Base-by-base conservation (phyloP, 1,140 invertebrate genomes). In the Euwallacea fornicatus region DNA sequence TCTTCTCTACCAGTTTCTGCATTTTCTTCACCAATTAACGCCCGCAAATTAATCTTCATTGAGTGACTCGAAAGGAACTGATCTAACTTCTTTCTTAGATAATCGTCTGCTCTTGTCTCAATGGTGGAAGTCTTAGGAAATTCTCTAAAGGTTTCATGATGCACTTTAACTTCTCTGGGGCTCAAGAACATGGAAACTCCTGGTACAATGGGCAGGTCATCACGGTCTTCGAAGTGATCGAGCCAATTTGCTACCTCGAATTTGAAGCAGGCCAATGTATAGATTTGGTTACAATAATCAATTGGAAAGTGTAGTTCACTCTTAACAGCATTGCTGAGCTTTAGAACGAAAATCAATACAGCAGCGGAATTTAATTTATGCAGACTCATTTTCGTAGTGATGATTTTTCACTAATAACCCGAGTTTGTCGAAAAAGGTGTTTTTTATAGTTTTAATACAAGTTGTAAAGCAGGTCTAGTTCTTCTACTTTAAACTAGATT, bases 181-280 rank as follows among this genome's bases (percentile, higher is more conserved):
- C 83, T 83, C 69, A 88, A 88, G 9, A 91, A 85, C n/a, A 93
- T 85, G 60, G 85, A 88, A 0, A 93, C 83, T 61, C 90, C 90
- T 0, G 91, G 90, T 7, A 92, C 75, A 0, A 93, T 83, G 58
- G 85, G 85, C n/a, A 88, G 81, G 74, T 89, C 84, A 13, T 88
- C 83, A 60, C 87, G 85, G 47, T 86, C 84, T 16, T 87, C 89
- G 2, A 93, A 78, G 72, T 87, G 88, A 74, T 93, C 91, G 42
- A 93, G 83, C 75, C 92, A 86, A 0, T 88, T 87, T 10, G 92
- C 89, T 8, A 92, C 86, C 80, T 93, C 91, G 55, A 94, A 82
- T 79, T 93, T 93, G 10, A 93, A 81, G 76, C 92, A 94, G 44
- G 89, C 91, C 9, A 87, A 83, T 80, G 89, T 91, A 75, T 92